Conservation (phyloP, 2,113 vertebrate species). For the Prionailurus bengalensis region DNA sequence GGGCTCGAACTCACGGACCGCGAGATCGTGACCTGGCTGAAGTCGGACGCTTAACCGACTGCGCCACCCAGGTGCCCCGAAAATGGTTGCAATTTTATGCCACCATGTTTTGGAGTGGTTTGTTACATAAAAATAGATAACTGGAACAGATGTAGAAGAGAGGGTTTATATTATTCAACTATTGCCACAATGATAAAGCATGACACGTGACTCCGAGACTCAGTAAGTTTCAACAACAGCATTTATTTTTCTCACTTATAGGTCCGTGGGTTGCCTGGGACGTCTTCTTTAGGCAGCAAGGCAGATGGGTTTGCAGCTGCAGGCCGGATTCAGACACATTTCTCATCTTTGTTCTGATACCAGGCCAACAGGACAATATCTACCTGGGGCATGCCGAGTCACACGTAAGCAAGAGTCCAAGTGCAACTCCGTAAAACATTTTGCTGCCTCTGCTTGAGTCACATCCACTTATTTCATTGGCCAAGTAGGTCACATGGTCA, state of each 20-base stretch:
- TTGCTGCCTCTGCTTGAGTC: neutral
- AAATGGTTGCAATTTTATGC: neutral
- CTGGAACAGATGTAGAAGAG: neutral
- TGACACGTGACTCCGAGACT: neutral
- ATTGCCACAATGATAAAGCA: neutral
- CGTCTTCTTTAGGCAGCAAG: neutral
- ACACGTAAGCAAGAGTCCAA: neutral
- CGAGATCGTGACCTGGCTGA: too few relatives aligned
- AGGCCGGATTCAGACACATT: neutral
- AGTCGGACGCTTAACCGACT: too few relatives aligned
- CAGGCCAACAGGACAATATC: neutral
- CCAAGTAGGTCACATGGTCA: neutral
- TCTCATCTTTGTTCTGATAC: neutral
- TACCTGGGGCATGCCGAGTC: neutral
- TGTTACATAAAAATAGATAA: neutral
- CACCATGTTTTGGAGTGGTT: neutral
- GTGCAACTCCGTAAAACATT: neutral
- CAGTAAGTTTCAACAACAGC: neutral
- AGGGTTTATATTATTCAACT: constrained; percentile 10
- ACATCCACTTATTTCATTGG: neutral
- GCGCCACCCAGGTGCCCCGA: neutral
- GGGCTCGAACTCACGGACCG: too few relatives aligned
- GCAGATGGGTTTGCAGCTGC: neutral
- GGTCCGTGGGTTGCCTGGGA: neutral
- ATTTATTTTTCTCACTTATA: neutral